Base-by-base conservation (phyloP, 2,113 vertebrate genomes). In the Dasypus novemcinctus region DNA sequence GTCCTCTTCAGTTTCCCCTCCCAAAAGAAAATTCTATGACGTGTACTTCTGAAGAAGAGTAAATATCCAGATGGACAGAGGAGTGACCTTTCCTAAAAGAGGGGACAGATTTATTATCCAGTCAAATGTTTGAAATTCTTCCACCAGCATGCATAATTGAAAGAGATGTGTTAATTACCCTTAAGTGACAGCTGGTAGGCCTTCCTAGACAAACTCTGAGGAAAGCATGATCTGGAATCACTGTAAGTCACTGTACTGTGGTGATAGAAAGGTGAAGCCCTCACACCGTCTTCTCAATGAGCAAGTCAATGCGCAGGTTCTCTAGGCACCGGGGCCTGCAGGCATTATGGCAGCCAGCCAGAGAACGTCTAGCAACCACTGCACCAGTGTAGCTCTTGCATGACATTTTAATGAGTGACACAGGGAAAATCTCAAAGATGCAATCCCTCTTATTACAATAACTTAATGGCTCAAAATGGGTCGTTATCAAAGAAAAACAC, bases 111-210 rank as follows among this genome's bases (percentile, higher is more conserved):
- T 93, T 97, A 96, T 96, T 91, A 97, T 87, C 91, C 83, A 87
- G 95, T 96, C 97, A 97, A 95, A 98, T 97, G 97, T 97, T 97
- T 98, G 97, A 97, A 97, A 97, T 98, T 98, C 95, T 91, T 97
- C 89, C 80, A 94, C 96, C 84, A 93, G 96, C 95, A 97, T 96
- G 96, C 94, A 94, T 98, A 97, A 97, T 97, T 94, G 97, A 96
- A 95, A 94, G 66, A 94, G 96, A 97, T 95, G 97, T 97, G 96
- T 93, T 98, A 97, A 97, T 96, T 96, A 93, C 93, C 79, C 94
- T 94, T 95, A 76, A 43, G 69, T 89, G 96, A 96, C 96, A 97
- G 95, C 95, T 97, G 96, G 90, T 91, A 54, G 72, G 82, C 94
- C 93, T 94, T 96, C 61, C 88, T 83, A 93, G 86, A 92, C 33